Evolutionary conservation across 2,797 vertebrate genomes (phyloP).

Genomic region (Parambassis ranga): DNA sequence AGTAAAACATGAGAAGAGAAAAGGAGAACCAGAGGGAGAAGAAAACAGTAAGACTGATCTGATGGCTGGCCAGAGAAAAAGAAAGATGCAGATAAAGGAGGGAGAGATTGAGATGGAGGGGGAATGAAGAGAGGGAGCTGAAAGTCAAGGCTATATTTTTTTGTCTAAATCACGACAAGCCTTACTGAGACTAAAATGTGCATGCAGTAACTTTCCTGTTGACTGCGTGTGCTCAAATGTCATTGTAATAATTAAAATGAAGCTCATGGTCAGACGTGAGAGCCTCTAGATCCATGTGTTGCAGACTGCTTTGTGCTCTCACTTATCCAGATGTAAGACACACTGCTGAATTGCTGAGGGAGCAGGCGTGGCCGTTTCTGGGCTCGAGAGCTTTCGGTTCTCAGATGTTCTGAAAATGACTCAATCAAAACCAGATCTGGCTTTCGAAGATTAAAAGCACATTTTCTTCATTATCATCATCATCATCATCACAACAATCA

Average conservation of each 20-base stretch:
- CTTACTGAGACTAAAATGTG: no score
- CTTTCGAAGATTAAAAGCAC: not conserved
- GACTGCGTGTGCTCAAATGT: no score
- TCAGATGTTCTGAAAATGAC: constrained; percentile 7
- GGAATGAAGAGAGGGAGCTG: not conserved
- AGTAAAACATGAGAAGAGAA: not conserved
- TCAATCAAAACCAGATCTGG: constrained; percentile 27
- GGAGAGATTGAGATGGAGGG: not conserved
- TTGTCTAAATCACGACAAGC: not conserved
- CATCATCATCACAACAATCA: not conserved
- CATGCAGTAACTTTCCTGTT: no score
- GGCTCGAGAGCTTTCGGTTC: constrained; percentile 5
- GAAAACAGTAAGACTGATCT: not conserved
- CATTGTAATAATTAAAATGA: no score
- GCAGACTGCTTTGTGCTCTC: not conserved
- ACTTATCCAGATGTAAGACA: constrained; percentile 12
- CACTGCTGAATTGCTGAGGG: constrained; percentile 24
- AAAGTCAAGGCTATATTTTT: not conserved
- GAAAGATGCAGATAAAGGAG: not conserved
- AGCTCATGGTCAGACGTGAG: no score
- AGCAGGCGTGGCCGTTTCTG: constrained; percentile 50
- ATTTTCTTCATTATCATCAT: not conserved
- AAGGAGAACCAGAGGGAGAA: not conserved
- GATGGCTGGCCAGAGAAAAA: not conserved
- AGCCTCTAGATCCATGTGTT: not conserved